phyloP scores from a whole-genome alignment of 2,797 vertebrate genomes.

The Danio albolineatus region DNA sequence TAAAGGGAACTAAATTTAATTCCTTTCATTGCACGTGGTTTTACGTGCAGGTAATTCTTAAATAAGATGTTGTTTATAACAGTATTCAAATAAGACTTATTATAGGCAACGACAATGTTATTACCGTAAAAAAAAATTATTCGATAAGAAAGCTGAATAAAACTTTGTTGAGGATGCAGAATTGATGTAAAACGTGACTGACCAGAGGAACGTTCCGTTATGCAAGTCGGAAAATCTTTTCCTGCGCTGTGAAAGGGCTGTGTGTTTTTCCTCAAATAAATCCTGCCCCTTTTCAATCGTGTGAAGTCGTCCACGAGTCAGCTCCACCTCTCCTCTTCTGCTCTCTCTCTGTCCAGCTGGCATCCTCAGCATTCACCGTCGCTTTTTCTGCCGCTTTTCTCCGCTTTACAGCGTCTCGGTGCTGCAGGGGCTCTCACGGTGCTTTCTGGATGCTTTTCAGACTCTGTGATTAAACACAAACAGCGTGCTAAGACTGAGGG shows the following conservation, averaged over 20 bases:
- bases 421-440: conserved; percentile 45
- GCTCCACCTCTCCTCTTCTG: conserved; percentile 60
- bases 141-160: neutral
- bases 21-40: too few species aligned
- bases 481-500: neutral
- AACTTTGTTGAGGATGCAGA: neutral
- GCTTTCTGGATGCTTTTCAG: conserved; percentile 30
- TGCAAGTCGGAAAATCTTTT: conserved; percentile 56
- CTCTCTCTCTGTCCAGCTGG: conserved; percentile 74
- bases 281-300: conserved; percentile 69
- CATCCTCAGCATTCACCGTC: conserved; percentile 61
- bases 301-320: conserved; percentile 62
- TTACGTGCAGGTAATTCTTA: too few species aligned
- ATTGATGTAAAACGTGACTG: neutral
- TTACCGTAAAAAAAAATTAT: too few species aligned
- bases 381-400: conserved; percentile 38
- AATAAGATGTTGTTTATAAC: too few species aligned
- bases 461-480: conserved; percentile 16
- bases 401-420: conserved; percentile 18
- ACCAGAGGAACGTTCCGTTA: conserved; percentile 45
- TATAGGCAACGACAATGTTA: too few species aligned
- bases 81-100: too few species aligned
- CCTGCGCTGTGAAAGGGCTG: conserved; percentile 75
- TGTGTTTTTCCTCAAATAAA: conserved; percentile 72
- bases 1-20: too few species aligned